phyloP scores from a whole-genome alignment of 2,797 vertebrate genomes.

The Oryzias dopingdopingensis region DNA sequence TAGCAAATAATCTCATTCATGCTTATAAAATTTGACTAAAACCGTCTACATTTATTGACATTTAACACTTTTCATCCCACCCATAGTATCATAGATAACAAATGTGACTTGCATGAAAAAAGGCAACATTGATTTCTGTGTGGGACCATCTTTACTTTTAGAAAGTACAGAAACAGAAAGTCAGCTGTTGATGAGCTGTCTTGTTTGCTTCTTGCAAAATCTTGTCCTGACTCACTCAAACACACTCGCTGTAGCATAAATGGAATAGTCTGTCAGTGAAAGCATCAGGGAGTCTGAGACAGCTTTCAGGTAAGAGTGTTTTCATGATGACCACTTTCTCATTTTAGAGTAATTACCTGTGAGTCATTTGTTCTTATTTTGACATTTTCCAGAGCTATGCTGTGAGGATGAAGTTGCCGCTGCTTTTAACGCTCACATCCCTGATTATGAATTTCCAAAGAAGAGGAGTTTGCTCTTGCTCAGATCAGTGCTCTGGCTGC shows the following conservation, averaged over 20 bases:
- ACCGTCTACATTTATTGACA: no score
- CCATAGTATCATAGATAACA: not conserved
- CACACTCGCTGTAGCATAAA: conserved; percentile 2
- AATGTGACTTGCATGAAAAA: not conserved
- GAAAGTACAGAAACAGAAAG: conserved; percentile 28
- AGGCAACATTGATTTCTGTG: conserved; percentile 29
- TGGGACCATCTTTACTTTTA: conserved; percentile 19
- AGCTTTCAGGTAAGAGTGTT: conserved; percentile 34
- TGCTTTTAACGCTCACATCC: conserved; percentile 33
- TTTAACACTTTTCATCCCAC: not conserved
- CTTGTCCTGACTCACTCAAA: conserved; percentile 43
- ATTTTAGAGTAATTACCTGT: conserved; percentile 1
- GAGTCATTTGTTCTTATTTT: not conserved
- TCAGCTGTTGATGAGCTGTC: conserved; percentile 12
- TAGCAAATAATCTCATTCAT: no score
- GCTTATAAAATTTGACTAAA: no score
- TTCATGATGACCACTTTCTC: conserved; percentile 11
- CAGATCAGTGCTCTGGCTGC: conserved; percentile 57
- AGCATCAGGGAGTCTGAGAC: conserved; percentile 5
- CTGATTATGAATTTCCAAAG: not conserved
- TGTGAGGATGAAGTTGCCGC: conserved; percentile 45
- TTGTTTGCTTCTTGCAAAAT: conserved; percentile 67
- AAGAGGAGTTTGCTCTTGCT: conserved; percentile 36
- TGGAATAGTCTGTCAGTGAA: conserved; percentile 8
- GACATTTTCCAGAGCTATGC: conserved; percentile 5